Percentiles rank a stretch among this genome's conserved stretches.
Evolutionary conservation across 2,888 invertebrate genomes (phyloP).

Genomic region (Apamea anceps): DNA sequence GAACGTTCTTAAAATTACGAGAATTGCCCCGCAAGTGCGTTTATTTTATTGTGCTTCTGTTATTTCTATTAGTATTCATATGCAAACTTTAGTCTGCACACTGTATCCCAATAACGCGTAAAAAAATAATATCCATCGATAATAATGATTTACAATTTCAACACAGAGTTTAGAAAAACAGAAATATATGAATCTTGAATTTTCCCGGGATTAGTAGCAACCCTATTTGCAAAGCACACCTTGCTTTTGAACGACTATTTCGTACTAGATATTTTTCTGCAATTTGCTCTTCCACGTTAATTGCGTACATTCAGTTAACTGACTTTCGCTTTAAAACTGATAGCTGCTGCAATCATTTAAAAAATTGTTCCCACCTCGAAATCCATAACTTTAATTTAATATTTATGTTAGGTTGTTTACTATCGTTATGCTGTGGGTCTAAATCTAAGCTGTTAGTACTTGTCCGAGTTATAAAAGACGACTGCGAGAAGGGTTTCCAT

Average conservation of each 20-base stretch:
- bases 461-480: slow-evolving; percentile 58
- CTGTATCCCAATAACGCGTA: background rate
- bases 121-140: background rate
- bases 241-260: slow-evolving; percentile 21
- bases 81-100: background rate
- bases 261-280: slow-evolving; percentile 23
- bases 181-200: slow-evolving; percentile 6
- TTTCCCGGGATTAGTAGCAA: slow-evolving; percentile 22
- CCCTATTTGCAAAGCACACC: slow-evolving; percentile 21
- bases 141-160: background rate
- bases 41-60: slow-evolving; percentile 41
- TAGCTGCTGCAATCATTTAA: slow-evolving; percentile 7
- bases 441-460: slow-evolving; percentile 59
- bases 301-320: slow-evolving; percentile 1
- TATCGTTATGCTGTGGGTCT: slow-evolving; percentile 46
- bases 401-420: slow-evolving; percentile 52
- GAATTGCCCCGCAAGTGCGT: background rate
- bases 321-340: slow-evolving; percentile 12
- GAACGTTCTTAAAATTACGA: no score
- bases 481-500: slow-evolving; percentile 61
- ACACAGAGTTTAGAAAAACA: background rate
- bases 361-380: slow-evolving; percentile 31
- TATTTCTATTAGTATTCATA: slow-evolving; percentile 23
- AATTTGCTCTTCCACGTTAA: slow-evolving; percentile 33
- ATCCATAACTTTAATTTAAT: slow-evolving; percentile 42